Percentiles rank a stretch among this genome's conserved stretches.
Evolutionary conservation across 2,888 invertebrate genomes (phyloP).

Genomic region (Thereva nobilitata): DNA sequence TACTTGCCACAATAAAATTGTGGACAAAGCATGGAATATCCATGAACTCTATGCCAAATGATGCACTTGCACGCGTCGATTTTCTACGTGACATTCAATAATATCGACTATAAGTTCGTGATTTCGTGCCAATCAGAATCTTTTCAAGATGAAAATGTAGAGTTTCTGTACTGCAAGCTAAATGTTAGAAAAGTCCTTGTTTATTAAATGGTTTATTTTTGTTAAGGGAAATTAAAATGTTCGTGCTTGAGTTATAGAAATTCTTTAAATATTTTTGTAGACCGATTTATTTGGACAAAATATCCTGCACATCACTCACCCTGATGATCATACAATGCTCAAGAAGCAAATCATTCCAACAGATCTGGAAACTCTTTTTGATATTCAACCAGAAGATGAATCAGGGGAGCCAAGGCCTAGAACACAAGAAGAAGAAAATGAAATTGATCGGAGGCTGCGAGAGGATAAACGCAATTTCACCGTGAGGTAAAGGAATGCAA

Average conservation of each 20-base stretch:
- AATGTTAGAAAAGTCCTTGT: neutral
- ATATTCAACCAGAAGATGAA: conserved; percentile 58
- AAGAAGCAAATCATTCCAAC: conserved; percentile 66
- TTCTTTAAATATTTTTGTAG: conserved; percentile 59
- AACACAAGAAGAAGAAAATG: conserved; percentile 56
- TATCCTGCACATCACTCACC: conserved; percentile 78
- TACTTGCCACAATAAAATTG: too few species aligned
- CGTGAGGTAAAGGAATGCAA: conserved; percentile 54
- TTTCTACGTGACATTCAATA: conserved; percentile 40
- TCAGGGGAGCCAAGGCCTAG: conserved; percentile 62
- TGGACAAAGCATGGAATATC: too few species aligned
- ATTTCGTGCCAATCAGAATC: conserved; percentile 35
- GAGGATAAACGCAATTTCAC: conserved; percentile 64
- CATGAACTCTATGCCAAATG: conserved; percentile 4
- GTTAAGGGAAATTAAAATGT: neutral
- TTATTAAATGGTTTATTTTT: conserved; percentile 1
- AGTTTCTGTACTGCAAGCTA: conserved; percentile 1
- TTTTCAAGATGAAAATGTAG: conserved; percentile 14
- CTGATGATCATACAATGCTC: conserved; percentile 76
- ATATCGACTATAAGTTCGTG: conserved; percentile 38
- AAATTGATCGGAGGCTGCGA: conserved; percentile 53
- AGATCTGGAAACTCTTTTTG: conserved; percentile 56
- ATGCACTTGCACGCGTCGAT: neutral
- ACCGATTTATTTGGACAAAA: conserved; percentile 82
- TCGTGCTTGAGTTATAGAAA: conserved; percentile 20